phyloP scores from a whole-genome alignment of 2,888 invertebrate species.

The Parochlus steinenii region DNA sequence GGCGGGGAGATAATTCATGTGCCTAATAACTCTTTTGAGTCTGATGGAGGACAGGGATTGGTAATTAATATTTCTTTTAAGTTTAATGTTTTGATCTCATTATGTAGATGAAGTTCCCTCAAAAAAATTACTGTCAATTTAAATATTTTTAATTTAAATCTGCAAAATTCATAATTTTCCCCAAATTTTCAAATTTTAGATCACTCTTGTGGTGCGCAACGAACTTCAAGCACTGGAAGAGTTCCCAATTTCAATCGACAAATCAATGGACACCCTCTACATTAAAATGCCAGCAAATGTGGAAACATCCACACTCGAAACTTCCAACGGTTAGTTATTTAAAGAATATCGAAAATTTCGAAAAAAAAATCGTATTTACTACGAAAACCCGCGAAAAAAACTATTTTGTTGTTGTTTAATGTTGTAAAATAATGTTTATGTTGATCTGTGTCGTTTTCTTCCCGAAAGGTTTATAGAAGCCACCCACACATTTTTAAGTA shows the following conservation, averaged over 20 bases:
- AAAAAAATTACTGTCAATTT: too few species aligned
- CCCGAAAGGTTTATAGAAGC: too few species aligned
- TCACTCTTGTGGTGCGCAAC: slow-evolving; percentile 15
- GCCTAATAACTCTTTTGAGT: slow-evolving; percentile 24
- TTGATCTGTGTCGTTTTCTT: too few species aligned
- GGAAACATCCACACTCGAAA: slow-evolving; percentile 24
- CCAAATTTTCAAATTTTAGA: slow-evolving; percentile 14
- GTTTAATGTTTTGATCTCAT: too few species aligned
- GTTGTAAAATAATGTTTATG: too few species aligned
- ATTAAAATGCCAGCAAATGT: slow-evolving; percentile 27
- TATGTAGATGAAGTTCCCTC: too few species aligned
- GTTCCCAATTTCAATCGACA: slow-evolving; percentile 26
- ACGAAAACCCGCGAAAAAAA: too few species aligned
- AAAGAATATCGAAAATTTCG: slow-evolving; percentile 20
- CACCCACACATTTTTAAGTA: too few species aligned
- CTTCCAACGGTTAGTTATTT: slow-evolving; percentile 32
- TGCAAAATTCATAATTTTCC: too few species aligned
- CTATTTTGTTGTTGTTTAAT: too few species aligned
- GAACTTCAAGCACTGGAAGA: slow-evolving; percentile 20
- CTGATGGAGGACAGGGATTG: slow-evolving; percentile 27
- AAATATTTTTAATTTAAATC: too few species aligned
- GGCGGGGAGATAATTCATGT: slow-evolving; percentile 32
- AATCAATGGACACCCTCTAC: slow-evolving; percentile 27
- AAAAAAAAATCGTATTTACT: too few species aligned
- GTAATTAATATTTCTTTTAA: slow-evolving; percentile 4